Percentiles rank a stretch among this genome's conserved stretches.
Evolutionary conservation across 2,888 invertebrate genomes (phyloP).

Genomic region (Sussaba pulchella): DNA sequence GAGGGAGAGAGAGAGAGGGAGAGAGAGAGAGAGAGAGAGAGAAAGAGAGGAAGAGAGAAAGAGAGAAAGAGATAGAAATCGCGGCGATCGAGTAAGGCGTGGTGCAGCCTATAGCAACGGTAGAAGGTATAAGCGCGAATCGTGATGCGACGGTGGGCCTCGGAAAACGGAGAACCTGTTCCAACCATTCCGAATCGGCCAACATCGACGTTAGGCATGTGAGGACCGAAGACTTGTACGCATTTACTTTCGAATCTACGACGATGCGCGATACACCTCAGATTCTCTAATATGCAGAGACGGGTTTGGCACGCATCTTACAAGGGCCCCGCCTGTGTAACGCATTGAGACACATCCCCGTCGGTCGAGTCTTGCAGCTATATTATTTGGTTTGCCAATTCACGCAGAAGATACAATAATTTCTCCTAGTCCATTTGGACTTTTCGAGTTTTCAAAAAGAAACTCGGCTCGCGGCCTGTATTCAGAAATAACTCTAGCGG

Average conservation of each 20-base stretch:
- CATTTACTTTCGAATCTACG: slow-evolving; percentile 29
- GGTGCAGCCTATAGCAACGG: neutral
- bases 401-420: neutral
- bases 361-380: neutral
- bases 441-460: neutral
- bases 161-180: slow-evolving; percentile 81
- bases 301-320: neutral
- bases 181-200: slow-evolving; percentile 51
- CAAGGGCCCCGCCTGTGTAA: slow-evolving; percentile 15
- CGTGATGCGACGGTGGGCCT: slow-evolving; percentile 68
- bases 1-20: neutral
- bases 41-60: slow-evolving; percentile 14
- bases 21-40: neutral
- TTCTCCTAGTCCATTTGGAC: neutral
- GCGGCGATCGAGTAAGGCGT: slow-evolving; percentile 32
- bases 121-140: neutral
- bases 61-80: neutral
- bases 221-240: slow-evolving; percentile 3
- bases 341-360: slow-evolving; percentile 44
- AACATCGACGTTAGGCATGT: slow-evolving; percentile 10
- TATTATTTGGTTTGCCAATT: neutral
- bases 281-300: slow-evolving; percentile 30
- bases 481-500: neutral
- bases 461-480: neutral
- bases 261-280: slow-evolving; percentile 1